Evolutionary conservation across 2,113 vertebrate species (phyloP), one percentile per base, ranked within the genome.

Genomic region (Perccottus glenii): DNA sequence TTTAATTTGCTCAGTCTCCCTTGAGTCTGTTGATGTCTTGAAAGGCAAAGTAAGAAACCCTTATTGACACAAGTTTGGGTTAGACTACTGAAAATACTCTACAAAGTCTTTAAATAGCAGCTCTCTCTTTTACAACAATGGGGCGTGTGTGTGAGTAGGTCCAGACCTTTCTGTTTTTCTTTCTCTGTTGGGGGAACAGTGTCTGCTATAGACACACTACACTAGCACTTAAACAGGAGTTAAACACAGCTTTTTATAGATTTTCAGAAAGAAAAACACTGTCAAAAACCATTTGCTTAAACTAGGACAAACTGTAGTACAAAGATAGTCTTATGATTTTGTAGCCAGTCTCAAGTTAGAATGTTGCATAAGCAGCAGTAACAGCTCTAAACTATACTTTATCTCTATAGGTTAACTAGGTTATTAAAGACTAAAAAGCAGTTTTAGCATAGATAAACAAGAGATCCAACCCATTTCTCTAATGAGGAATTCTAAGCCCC

Each of bases 141-240:
- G 57, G 5, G 32, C 11, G 10, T 70, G 59, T 66, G 44, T 66
- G 56, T 52, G 55, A 73, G 62, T 67, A 40, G 46, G 40, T 58
- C 77, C 35, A 62, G 52, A 40, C 57, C 57, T 70, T 73, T 60
- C 57, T 11, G 45, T 77, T 72, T 80, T 74, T 60, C 50, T 69
- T 82, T 55, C 63, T 59, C 52, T 27, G 66, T 65, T 8, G 38
- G 53, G 61, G 60, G 64, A 60, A 64, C 55, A 57, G 55, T 42
- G 56, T n/a, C 40, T 9, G 10, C 56, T 43, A 46, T 55, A 14
- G 42, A 56, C 45, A 16, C 43, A 11, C 58, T 66, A 40, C 60
- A 70, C 59, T 33, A 11, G 46, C 49, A 60, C 38, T 64, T 62
- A 59, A 40, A 49, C 2, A 46, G 6, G 14, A 35, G 45, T 50